Base-by-base conservation (phyloP, 2,888 invertebrate genomes). In the Sussaba pulchella region DNA sequence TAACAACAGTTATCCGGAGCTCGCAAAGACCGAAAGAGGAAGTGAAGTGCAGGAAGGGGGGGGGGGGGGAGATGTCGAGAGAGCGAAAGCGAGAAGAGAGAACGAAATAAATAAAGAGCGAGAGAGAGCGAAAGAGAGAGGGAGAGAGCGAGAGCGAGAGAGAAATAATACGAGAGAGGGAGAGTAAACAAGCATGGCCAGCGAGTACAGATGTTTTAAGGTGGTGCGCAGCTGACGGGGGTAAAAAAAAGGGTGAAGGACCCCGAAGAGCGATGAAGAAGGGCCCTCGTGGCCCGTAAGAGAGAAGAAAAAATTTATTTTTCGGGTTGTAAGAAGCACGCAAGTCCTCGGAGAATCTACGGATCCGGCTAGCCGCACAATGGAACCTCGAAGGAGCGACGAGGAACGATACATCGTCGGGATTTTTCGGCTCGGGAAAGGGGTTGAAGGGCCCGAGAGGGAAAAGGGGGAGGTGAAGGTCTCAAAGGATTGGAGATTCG, bases 231-330 rank as follows among this genome's bases (percentile, higher is more conserved):
- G 92, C 91, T 91, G 91, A 91, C 90, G 86, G 73, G 67, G 70
- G 86, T 5, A 31, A 31, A 89, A 90, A 91, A 91, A 90, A 89
- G 91, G 91, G 91, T 91, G 90, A 90, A 90, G 89, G 89, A 90
- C 88, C 89, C 89, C 83, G 74, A 78, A 61, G 74, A 73, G 75
- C 76, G 70, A 57, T n/a, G 39, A 76, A 78, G 79, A 78, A 77
- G 71, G 82, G 80, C 74, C 70, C 72, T 71, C 61, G 41, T 59
- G 64, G 71, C 63, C 70, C 70, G 81, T 83, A 81, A 77, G 82
- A 81, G 47, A 31, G 77, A 76, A 66, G 47, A 66, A 81, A n/a
- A n/a, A n/a, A n/a, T n/a, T n/a, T 69, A 77, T n/a, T 61, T 72
- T 54, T 72, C 61, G n/a, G 41, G 36, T 59, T n/a, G n/a, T n/a